Percentiles rank a stretch among this genome's conserved stretches.
These are phyloP conservation scores for Cyphomyrmex costatus DNA, from an alignment of 1,140 invertebrate genomes.

Conservation along the genomic window DNA sequence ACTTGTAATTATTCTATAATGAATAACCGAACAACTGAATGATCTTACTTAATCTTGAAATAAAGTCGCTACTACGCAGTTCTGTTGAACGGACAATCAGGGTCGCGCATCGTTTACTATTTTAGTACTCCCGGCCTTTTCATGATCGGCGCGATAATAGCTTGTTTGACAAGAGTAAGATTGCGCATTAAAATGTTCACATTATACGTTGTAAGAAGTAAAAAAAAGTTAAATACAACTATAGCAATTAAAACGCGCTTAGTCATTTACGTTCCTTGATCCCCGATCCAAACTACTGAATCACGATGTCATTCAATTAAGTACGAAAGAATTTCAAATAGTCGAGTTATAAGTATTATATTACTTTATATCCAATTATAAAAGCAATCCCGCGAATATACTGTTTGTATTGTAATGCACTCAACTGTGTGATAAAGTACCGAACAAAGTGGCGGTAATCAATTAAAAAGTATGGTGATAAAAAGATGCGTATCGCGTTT, in stretches of 20 bases:
- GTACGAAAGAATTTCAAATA: not conserved
- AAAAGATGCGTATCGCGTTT: not conserved
- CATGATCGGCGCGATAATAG: conserved; percentile 27
- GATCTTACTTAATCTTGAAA: conserved; percentile 5
- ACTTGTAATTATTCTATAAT: not conserved
- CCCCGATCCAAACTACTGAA: conserved; percentile 4
- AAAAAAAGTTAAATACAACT: not conserved
- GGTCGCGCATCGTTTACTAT: not conserved
- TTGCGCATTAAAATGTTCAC: conserved; percentile 2
- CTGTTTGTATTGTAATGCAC: not conserved
- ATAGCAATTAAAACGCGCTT: conserved; percentile 31
- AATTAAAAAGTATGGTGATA: conserved; percentile 14
- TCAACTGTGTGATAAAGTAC: not conserved
- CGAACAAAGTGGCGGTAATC: not conserved
- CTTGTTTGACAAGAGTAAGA: conserved; percentile 16
- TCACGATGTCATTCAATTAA: conserved; percentile 24
- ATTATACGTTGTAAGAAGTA: not conserved
- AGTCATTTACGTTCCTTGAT: conserved; percentile 11
- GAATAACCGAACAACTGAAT: not conserved
- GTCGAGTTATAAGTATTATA: not conserved
- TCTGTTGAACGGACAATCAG: conserved; percentile 20
- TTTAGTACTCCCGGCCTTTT: not conserved
- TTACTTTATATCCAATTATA: conserved; percentile 1
- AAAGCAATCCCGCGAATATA: not conserved
- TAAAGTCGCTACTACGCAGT: conserved; percentile 38